These are phyloP conservation scores for Nephrocerus scutellatus DNA, from an alignment of 2,888 invertebrate species.

Conservation along the genomic window DNA sequence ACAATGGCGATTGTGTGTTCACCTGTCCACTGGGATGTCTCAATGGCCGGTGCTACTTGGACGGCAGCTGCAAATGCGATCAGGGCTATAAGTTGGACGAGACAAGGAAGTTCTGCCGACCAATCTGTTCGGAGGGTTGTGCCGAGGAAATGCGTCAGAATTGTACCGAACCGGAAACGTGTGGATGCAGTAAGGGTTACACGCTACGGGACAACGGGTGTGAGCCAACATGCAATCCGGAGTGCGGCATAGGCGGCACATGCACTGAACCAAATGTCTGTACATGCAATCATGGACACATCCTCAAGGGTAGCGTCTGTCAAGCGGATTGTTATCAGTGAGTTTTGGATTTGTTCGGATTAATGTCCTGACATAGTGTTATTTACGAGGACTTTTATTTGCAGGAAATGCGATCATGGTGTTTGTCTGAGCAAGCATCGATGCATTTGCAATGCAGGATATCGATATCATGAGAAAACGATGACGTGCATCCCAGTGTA, in stretches of 20 bases:
- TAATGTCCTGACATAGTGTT: no score
- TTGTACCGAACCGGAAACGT: constrained; percentile 44
- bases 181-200: constrained; percentile 48
- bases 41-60: constrained; percentile 54
- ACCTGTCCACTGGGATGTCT: constrained; percentile 50
- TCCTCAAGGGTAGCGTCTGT: constrained; percentile 41
- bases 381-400: constrained; percentile 9
- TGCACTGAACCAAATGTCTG: constrained; percentile 57
- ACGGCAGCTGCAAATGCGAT: constrained; percentile 60
- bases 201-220: constrained; percentile 37
- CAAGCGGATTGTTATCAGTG: constrained; percentile 44
- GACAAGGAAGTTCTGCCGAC: constrained; percentile 55
- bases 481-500: constrained; percentile 37
- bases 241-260: constrained; percentile 49
- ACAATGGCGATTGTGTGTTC: constrained; percentile 42
- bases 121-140: constrained; percentile 50
- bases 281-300: constrained; percentile 52
- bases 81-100: constrained; percentile 54
- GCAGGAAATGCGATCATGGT: constrained; percentile 42
- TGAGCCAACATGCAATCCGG: constrained; percentile 37
- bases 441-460: constrained; percentile 45
- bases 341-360: constrained; percentile 18
- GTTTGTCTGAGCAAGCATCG: constrained; percentile 41
- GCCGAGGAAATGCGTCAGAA: constrained; percentile 32
- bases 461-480: constrained; percentile 37